Conservation (phyloP, 2,888 invertebrate species). For the Andrena haemorrhoa region DNA sequence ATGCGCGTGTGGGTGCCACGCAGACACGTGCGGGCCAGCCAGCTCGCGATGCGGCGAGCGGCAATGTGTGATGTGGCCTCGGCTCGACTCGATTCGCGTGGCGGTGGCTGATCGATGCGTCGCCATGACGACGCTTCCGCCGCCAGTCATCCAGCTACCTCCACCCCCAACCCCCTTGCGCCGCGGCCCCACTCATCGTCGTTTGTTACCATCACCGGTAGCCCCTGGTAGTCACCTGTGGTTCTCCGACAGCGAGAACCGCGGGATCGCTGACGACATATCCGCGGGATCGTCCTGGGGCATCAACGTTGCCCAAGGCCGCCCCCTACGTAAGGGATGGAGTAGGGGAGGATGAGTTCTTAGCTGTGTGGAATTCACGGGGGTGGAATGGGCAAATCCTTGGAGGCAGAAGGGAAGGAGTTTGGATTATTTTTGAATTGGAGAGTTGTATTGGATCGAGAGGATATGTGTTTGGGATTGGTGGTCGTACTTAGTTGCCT, state of each 20-base stretch:
- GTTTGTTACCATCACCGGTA: conserved; percentile 77
- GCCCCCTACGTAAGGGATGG: background rate
- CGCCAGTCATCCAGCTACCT: conserved; percentile 84
- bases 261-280: conserved; percentile 48
- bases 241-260: conserved; percentile 52
- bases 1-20: conserved; percentile 10
- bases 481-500: background rate
- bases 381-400: background rate
- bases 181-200: conserved; percentile 72
- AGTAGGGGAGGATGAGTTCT: background rate
- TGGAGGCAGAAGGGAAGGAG: background rate
- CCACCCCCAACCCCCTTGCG: conserved; percentile 62
- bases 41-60: conserved; percentile 46
- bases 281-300: conserved; percentile 48
- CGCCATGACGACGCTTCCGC: conserved; percentile 88
- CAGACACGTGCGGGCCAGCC: conserved; percentile 18
- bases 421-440: too few relatives aligned
- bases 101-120: conserved; percentile 87
- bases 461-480: background rate
- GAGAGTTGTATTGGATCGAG: background rate
- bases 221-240: conserved; percentile 70
- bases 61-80: conserved; percentile 69
- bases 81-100: conserved; percentile 79
- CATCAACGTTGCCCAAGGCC: conserved; percentile 36
- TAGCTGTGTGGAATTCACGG: background rate